A percentile compares a stretch with the other conserved stretches of the same genome.
phyloP scores from a whole-genome alignment of 2,888 invertebrate species.

The Dendrolimus pini region DNA sequence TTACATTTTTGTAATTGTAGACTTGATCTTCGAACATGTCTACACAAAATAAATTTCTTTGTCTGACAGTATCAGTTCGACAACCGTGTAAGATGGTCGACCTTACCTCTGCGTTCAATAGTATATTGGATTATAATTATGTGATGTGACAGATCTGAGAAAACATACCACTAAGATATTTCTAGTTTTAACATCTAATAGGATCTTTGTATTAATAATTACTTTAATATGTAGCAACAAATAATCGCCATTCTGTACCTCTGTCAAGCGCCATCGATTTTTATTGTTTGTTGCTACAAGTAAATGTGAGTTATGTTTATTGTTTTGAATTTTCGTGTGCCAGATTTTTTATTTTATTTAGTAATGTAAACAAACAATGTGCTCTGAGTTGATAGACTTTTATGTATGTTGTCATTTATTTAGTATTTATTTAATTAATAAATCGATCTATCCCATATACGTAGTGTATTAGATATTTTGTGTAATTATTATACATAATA shows the following conservation, averaged over 20 bases:
- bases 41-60: too few species aligned
- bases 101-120: too few species aligned
- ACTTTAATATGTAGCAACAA: too few species aligned
- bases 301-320: background rate
- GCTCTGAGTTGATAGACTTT: background rate
- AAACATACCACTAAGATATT: background rate
- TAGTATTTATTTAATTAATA: constrained; percentile 1
- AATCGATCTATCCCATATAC: background rate
- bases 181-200: constrained; percentile 1
- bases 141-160: background rate
- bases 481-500: too few species aligned
- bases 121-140: background rate
- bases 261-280: too few species aligned
- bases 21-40: too few species aligned
- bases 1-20: too few species aligned
- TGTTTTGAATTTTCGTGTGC: background rate
- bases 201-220: constrained; percentile 1
- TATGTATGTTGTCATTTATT: background rate
- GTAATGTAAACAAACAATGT: background rate
- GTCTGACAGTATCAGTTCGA: too few species aligned
- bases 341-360: background rate
- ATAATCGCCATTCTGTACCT: too few species aligned
- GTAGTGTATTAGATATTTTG: too few species aligned
- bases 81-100: too few species aligned
- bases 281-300: background rate